Evolutionary conservation across 2,797 vertebrate species (phyloP), one percentile per base, ranked within the genome.

Genomic region (Oryzias dopingdopingensis): DNA sequence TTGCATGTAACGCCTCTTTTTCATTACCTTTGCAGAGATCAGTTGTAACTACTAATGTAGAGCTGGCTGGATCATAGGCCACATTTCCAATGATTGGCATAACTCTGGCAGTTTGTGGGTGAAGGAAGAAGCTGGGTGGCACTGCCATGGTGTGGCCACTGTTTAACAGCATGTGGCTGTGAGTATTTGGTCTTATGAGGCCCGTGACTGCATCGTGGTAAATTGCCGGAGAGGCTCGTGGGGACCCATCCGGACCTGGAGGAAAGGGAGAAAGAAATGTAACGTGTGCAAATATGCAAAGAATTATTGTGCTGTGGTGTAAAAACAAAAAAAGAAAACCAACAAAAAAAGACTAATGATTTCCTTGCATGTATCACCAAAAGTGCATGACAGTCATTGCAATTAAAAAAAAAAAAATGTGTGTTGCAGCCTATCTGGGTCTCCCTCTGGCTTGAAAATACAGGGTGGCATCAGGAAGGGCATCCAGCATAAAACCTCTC

Each of bases 51-150:
- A 95, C 86, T 59, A 96, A 80, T 15, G 77, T 86, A 1, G 91
- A 91, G 24, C 58, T 87, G 47, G 70, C 22, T 2, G 94, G 88
- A 68, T 96, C 93, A 0, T 92, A 96, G 23, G 90, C 91, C 49
- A 96, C 56, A 0, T 94, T 95, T 14, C 95, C 95, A 17, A 88
- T 79, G 41, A 94, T 45, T 0, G 92, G 93, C 60, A 97, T 84
- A n/a, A 95, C 77, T 29, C 84, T 88, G 24, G 92, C 91, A 0
- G 94, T 96, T 52, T 93, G 86, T 0, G 93, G 93, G 65, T 96
- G 93, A 42, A 98, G 56, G 47, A 95, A 94, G 77, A 90, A 91
- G 59, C 93, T 86, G 0, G 75, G 52, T 0, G 94, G 93, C 40
- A 94, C 89, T 0, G 90, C 65, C 70, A 86, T 90, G 51, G 81